Conservation (phyloP, 2,888 invertebrate genomes). For the Andrena flavipes region DNA sequence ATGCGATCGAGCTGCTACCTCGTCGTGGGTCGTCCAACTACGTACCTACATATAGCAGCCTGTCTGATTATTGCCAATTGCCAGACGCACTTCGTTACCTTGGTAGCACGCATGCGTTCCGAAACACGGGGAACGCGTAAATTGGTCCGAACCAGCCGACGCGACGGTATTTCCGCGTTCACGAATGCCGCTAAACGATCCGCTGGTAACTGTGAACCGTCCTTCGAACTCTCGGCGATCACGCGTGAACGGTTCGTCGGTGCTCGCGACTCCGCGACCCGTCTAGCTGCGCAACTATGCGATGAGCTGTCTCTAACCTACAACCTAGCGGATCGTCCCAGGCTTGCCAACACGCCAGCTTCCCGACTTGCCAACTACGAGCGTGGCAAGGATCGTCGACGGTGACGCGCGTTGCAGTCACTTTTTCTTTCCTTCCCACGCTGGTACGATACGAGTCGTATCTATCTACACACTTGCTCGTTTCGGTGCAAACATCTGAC, state of each 20-base stretch:
- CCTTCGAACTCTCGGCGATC: background rate
- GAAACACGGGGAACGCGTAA: conserved; percentile 60
- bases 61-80: conserved; percentile 51
- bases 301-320: conserved; percentile 60
- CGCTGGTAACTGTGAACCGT: background rate
- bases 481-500: conserved; percentile 29
- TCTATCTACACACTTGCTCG: background rate
- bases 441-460: background rate
- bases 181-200: background rate
- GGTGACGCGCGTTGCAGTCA: conserved; percentile 23
- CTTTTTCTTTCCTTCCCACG: background rate
- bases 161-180: background rate
- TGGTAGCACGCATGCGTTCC: conserved; percentile 69
- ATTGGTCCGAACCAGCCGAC: conserved; percentile 17
- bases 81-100: conserved; percentile 58
- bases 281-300: conserved; percentile 37
- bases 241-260: background rate
- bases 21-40: conserved; percentile 69
- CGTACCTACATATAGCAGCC: conserved; percentile 39
- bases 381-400: conserved; percentile 12
- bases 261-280: background rate
- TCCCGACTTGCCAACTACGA: conserved; percentile 29
- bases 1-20: conserved; percentile 78
- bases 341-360: conserved; percentile 53
- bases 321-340: conserved; percentile 45